Conservation (phyloP, 2,888 invertebrate species). For the Apamea monoglypha region DNA sequence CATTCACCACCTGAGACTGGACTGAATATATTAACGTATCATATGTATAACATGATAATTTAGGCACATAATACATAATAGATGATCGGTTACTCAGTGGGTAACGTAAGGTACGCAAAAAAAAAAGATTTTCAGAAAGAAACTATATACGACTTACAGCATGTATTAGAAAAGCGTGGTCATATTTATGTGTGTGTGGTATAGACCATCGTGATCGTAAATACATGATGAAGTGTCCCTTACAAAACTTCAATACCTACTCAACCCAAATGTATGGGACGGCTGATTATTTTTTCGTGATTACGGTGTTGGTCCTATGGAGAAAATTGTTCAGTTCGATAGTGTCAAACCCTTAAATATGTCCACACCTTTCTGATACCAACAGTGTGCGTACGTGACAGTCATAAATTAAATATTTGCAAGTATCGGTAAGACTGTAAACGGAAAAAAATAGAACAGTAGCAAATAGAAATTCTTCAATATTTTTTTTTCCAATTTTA, state of each 20-base stretch:
- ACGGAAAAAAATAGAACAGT: neutral
- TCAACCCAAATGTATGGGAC: no score
- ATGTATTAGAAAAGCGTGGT: neutral
- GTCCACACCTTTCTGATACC: neutral
- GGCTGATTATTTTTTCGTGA: neutral
- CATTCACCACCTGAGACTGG: constrained; percentile 12
- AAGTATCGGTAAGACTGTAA: neutral
- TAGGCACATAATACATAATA: neutral
- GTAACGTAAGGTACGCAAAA: neutral
- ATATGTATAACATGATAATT: neutral
- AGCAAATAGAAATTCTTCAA: no score
- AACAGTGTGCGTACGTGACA: neutral
- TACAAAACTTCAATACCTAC: neutral
- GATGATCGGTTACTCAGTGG: neutral
- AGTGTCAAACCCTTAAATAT: neutral
- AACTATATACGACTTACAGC: neutral
- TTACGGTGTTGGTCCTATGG: neutral
- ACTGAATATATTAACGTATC: constrained; percentile 4
- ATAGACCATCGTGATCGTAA: neutral
- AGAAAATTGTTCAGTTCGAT: neutral
- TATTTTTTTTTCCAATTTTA: no score
- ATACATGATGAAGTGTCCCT: neutral
- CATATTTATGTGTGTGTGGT: neutral
- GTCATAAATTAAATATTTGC: neutral
- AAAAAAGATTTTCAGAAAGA: neutral